Evolutionary conservation across 1,140 invertebrate species (phyloP), one percentile per base, ranked within the genome.

Genomic region (Rhysida immarginata): DNA sequence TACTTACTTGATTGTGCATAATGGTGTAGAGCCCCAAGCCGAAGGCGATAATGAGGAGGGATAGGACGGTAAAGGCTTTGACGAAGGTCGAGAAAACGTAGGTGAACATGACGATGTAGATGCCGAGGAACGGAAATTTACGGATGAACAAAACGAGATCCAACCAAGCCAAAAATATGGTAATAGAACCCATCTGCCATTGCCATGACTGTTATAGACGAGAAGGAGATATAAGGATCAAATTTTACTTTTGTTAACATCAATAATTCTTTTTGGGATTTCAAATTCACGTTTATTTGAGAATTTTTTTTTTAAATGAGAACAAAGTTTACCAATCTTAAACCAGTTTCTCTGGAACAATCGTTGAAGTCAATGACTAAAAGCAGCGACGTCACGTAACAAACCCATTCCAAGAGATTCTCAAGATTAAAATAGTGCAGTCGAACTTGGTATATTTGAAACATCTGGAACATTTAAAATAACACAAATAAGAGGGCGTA

Each of bases 101-200:
- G 0, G 72, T 72, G 58, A 77, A 76, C 76, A 78, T 78, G 14
- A 78, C 74, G 2, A 77, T 75, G 61, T 75, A 78, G 56, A 78
- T 77, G 29, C 76, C 76, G 55, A 77, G 71, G 35, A 66, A 62
- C 2, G 74, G 73, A 59, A 75, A 67, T 64, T 77, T 68, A 43
- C 68, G 55, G 45, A 71, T 63, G 57, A 75, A 73, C 52, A 76
- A 66, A 16, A 77, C 64, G 2, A 77, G 62, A 50, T 75, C 74
- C 51, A 77, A 66, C 74, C 75, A 77, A 0, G 68, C 69, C 45
- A 74, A 59, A 59, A 77, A 77, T 2, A 76, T 64, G 3, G 67
- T 62, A 1, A 73, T 57, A 1, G 74, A 66, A 44, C 72, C 75
- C n/a, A 75, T 26, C 41, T 72, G 63, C 75, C 75, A 77, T 61